Evolutionary conservation across 23 tunicate species (phyloP).

Genomic region (Halocynthia roretzi): DNA sequence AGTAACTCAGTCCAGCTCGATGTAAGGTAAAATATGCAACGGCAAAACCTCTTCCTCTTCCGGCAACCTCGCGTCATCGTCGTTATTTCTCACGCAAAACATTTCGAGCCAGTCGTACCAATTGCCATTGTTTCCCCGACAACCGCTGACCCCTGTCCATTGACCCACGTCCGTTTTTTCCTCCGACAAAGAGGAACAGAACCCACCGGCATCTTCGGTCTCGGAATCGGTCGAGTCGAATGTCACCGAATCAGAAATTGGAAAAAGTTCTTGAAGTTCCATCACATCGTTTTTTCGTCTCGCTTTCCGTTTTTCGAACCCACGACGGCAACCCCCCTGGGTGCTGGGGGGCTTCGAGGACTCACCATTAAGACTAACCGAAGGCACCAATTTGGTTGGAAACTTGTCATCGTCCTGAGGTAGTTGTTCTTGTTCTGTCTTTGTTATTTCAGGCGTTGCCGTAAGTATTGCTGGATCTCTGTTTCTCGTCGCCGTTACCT

Average conservation of each 20-base stretch:
- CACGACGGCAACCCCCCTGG: not conserved
- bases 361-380: too few relatives aligned
- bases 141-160: constrained; percentile 60
- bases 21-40: constrained; percentile 69
- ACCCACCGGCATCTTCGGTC: not conserved
- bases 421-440: too few relatives aligned
- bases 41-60: constrained; percentile 17
- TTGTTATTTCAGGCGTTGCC: too few relatives aligned
- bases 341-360: too few relatives aligned
- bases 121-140: constrained; percentile 47
- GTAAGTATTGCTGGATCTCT: too few relatives aligned
- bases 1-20: constrained; percentile 52
- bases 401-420: too few relatives aligned
- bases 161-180: not conserved
- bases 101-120: constrained; percentile 58
- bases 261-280: constrained; percentile 8
- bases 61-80: not conserved
- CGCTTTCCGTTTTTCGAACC: constrained; percentile 7
- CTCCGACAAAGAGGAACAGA: too few relatives aligned
- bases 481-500: too few relatives aligned
- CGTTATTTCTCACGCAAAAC: constrained; percentile 27
- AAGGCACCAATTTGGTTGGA: too few relatives aligned
- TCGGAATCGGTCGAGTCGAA: constrained; percentile 13
- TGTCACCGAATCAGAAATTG: constrained; percentile 4
- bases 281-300: constrained; percentile 15